These are phyloP conservation scores for Novumbra hubbsi DNA, from an alignment of 2,797 vertebrate species.

Conservation along the genomic window DNA sequence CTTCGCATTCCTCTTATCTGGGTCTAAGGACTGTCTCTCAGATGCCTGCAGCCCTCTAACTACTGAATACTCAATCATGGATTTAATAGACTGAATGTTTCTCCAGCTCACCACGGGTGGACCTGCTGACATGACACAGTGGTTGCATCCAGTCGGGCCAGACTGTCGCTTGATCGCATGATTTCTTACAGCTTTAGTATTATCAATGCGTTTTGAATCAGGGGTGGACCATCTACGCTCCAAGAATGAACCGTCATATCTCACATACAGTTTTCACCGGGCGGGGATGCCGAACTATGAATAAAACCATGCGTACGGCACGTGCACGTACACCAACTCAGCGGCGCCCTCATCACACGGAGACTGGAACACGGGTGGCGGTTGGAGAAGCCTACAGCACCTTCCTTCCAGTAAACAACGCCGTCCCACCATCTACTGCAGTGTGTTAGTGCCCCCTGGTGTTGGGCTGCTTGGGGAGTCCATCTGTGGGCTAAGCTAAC, in stretches of 20 bases:
- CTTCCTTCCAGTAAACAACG: neutral
- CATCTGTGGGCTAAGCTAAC: constrained; percentile 46
- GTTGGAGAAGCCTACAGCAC: neutral
- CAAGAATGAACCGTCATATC: neutral
- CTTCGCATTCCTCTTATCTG: constrained; percentile 30
- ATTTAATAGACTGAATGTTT: constrained; percentile 27
- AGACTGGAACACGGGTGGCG: neutral
- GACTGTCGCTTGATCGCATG: too few relatives aligned
- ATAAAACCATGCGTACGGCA: neutral
- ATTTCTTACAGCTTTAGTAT: neutral
- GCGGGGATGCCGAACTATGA: neutral
- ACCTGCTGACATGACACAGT: too few relatives aligned
- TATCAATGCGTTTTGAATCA: neutral
- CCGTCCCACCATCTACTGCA: constrained; percentile 29
- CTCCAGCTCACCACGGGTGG: constrained; percentile 8
- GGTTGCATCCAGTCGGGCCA: too few relatives aligned
- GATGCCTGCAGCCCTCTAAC: constrained; percentile 35
- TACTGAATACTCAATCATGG: constrained; percentile 44
- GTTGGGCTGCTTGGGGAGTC: neutral
- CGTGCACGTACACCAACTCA: neutral
- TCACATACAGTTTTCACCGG: neutral
- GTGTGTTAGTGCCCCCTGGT: constrained; percentile 68
- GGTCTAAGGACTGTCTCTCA: constrained; percentile 14
- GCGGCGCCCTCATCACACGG: neutral
- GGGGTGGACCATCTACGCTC: neutral